Percentiles rank a stretch among this genome's conserved stretches.
phyloP scores from a whole-genome alignment of 2,797 vertebrate species.

The Discoglossus pictus region DNA sequence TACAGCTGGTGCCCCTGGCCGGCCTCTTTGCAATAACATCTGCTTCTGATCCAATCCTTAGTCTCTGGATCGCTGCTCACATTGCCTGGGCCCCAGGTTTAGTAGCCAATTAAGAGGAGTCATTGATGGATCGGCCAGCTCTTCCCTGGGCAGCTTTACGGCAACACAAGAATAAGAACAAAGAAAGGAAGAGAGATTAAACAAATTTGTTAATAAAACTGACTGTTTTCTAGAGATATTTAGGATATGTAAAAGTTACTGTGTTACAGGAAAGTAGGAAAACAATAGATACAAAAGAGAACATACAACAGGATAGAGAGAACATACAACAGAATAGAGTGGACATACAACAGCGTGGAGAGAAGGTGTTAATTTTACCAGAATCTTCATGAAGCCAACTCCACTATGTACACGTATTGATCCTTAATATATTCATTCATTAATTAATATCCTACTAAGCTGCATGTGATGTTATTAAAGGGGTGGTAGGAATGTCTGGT shows the following conservation, averaged over 20 bases:
- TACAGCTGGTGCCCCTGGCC: conserved; percentile 23
- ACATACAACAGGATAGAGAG: neutral
- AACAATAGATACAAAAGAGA: too few species aligned
- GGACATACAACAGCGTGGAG: too few species aligned
- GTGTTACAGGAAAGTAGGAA: too few species aligned
- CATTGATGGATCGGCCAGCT: conserved; percentile 25
- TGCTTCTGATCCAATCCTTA: conserved; percentile 13
- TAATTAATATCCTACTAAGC: too few species aligned
- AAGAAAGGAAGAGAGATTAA: neutral
- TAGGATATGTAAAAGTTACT: neutral
- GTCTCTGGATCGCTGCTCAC: conserved; percentile 15
- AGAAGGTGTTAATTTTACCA: too few species aligned
- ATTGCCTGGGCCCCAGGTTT: conserved; percentile 25
- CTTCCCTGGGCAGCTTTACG: conserved; percentile 5
- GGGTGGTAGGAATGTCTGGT: too few species aligned
- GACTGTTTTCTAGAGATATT: neutral
- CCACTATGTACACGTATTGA: too few species aligned
- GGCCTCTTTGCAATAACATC: conserved; percentile 29
- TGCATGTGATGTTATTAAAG: too few species aligned
- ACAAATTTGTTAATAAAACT: conserved; percentile 2
- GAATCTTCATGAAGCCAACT: too few species aligned
- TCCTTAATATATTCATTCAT: too few species aligned
- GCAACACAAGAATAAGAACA: neutral
- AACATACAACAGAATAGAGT: too few species aligned
- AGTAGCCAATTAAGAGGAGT: conserved; percentile 21